phyloP scores from a whole-genome alignment of 2,888 invertebrate genomes.

The Tromatobia lineatoria region DNA sequence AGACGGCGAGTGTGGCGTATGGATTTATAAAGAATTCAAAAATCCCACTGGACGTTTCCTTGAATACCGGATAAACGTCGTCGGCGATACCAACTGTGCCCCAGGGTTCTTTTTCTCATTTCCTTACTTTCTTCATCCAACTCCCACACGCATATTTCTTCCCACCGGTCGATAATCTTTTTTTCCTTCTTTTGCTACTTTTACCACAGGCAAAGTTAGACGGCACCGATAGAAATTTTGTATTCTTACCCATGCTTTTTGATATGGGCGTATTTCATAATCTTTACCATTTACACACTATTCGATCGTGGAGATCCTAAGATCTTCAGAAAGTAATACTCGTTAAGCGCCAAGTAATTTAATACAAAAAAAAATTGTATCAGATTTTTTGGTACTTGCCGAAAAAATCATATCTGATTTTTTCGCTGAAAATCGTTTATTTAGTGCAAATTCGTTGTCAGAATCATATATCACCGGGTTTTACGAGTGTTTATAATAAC shows the following conservation, averaged over 20 bases:
- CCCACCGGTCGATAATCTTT: neutral
- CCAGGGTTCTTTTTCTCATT: conserved; percentile 18
- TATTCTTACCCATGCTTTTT: neutral
- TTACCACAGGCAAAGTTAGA: neutral
- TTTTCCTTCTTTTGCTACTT: neutral
- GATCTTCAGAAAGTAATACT: too few relatives aligned
- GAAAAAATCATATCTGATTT: too few relatives aligned
- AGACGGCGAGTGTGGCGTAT: neutral
- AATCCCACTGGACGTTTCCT: conserved; percentile 11
- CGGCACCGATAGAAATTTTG: neutral
- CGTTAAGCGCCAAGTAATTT: too few relatives aligned
- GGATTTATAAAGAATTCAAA: conserved; percentile 43
- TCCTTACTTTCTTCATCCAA: neutral
- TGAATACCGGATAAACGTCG: conserved; percentile 51
- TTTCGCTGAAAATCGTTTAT: too few relatives aligned
- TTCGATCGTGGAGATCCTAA: too few relatives aligned
- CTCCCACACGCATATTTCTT: neutral
- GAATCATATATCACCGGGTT: too few relatives aligned
- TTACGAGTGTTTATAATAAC: too few relatives aligned
- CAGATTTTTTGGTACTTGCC: too few relatives aligned
- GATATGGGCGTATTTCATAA: too few relatives aligned
- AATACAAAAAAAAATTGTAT: too few relatives aligned
- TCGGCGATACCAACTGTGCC: conserved; percentile 32
- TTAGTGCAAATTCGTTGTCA: too few relatives aligned
- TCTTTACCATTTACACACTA: too few relatives aligned